These are phyloP conservation scores for Pipra filicauda DNA, from an alignment of 2,113 vertebrate species.

Conservation along the genomic window DNA sequence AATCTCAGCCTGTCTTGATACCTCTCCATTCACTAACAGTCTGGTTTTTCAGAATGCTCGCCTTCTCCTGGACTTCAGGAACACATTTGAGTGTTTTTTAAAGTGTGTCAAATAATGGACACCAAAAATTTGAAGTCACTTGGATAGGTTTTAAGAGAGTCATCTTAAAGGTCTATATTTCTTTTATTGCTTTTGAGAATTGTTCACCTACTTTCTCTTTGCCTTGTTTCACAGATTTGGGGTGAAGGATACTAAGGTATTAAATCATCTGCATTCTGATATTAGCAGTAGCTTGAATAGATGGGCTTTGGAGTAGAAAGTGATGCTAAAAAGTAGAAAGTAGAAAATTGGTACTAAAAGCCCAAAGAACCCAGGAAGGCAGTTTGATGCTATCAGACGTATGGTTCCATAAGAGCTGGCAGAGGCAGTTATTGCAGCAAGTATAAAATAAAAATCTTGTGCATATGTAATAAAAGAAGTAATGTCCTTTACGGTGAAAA, in stretches of 20 bases:
- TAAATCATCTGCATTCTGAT: neutral
- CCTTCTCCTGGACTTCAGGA: neutral
- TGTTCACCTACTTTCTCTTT: neutral
- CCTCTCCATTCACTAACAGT: neutral
- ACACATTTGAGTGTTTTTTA: neutral
- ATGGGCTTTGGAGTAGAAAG: neutral
- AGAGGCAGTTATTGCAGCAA: neutral
- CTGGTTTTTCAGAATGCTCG: neutral
- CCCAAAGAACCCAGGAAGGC: neutral
- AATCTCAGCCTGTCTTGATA: neutral
- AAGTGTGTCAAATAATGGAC: neutral
- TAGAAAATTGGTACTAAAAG: neutral
- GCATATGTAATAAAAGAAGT: neutral
- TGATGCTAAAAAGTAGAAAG: no score
- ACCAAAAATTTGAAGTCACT: neutral
- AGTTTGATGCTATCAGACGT: neutral
- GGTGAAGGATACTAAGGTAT: neutral
- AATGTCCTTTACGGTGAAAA: fast-evolving
- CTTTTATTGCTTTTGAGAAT: neutral
- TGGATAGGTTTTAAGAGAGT: neutral
- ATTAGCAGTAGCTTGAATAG: neutral
- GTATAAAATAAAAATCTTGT: neutral
- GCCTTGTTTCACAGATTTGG: neutral
- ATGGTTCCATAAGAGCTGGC: neutral
- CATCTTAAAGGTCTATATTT: neutral